Base-by-base conservation (phyloP, 2,888 invertebrate species). In the Acheta domesticus region DNA sequence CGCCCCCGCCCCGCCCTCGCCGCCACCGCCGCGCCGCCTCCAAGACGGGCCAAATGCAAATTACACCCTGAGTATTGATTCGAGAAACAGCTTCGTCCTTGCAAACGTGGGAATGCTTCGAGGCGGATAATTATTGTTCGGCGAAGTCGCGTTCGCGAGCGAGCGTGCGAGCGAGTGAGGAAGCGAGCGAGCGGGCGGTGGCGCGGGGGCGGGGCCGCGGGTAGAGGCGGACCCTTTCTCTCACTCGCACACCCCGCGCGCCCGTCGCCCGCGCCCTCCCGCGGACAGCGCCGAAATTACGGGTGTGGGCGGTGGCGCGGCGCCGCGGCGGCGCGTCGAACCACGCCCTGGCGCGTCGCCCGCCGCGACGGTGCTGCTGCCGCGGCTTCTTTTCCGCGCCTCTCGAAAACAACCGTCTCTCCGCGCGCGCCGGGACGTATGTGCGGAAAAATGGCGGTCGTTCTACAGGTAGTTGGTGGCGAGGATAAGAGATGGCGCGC, bases 61-160 rank as follows among this genome's bases (percentile, higher is more conserved):
- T 81, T 81, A 81, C 81, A 81, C 77, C 36, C 76, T 76, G 76
- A 76, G 76, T 48, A 76, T 76, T 76, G 76, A 76, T 76, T 76
- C 76, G 23, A 76, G 76, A 76, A 76, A 76, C 76, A 76, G 76
- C 76, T 76, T 78, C 78, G 78, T 81, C 81, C 79, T 78, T 80
- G 81, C 76, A 80, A 80, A 81, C 81, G 81, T 81, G 81, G 81
- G 77, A 81, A 80, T 80, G 81, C 81, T 80, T 80, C 80, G 80
- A 77, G 80, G 81, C 81, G 80, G 81, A 81, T 81, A 81, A 81
- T 81, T 81, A 81, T 81, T 81, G 81, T 80, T 81, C 80, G 80
- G 77, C 75, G 77, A 50, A 77, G 50, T 62, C 79, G 79, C 79
- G 77, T 76, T 76, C 20, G 49, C 73, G 76, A 23, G 62, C 16